These are phyloP conservation scores for Buphagus erythrorhynchus DNA, from an alignment of 2,797 vertebrate species.

Conservation along the genomic window DNA sequence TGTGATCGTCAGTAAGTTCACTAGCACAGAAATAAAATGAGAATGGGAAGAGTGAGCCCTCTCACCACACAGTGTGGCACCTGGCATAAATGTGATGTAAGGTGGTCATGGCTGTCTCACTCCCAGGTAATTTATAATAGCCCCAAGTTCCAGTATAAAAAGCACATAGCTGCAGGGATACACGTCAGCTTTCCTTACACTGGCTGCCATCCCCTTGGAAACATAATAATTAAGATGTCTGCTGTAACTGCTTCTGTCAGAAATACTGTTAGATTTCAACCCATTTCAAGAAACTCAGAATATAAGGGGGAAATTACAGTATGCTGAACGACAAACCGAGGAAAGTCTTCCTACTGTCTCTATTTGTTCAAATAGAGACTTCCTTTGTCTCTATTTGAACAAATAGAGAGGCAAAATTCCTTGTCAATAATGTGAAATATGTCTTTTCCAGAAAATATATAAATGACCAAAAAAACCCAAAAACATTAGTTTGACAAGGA, in stretches of 20 bases:
- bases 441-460: neutral
- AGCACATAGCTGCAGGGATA: conserved; percentile 83
- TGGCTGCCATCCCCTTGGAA: conserved; percentile 78
- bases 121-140: conserved; percentile 73
- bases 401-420: neutral
- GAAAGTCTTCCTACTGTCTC: neutral
- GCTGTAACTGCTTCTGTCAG: conserved; percentile 75
- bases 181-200: conserved; percentile 84
- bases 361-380: no score
- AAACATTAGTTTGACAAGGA: neutral
- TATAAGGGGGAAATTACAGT: conserved; percentile 63
- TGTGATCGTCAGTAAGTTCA: neutral
- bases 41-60: conserved; percentile 20
- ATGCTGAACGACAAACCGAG: conserved; percentile 33
- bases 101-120: conserved; percentile 14
- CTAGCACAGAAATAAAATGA: neutral
- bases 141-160: conserved; percentile 81
- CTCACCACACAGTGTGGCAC: neutral
- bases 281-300: conserved; percentile 65
- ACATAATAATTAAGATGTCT: conserved; percentile 83
- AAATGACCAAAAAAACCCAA: neutral
- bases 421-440: neutral
- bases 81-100: conserved; percentile 28
- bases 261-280: conserved; percentile 79
- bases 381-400: no score